phyloP scores from a whole-genome alignment of 1,140 invertebrate species.

The Olivierus martensii region DNA sequence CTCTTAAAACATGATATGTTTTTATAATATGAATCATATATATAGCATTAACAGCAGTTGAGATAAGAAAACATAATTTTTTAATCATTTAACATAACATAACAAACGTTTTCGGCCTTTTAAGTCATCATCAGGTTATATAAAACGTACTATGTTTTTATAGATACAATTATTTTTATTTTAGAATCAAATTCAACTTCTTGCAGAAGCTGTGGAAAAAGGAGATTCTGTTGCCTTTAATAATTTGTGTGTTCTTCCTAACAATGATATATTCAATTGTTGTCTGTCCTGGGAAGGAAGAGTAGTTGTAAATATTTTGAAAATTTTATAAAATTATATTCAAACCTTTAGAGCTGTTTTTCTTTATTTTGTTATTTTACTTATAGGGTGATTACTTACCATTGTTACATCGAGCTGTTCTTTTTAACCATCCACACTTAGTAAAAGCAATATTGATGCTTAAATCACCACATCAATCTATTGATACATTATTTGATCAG shows the following conservation, averaged over 20 bases:
- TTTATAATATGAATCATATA: too few species aligned
- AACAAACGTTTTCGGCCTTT: too few species aligned
- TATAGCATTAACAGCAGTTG: too few species aligned
- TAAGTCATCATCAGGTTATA: too few species aligned
- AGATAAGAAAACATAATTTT: too few species aligned
- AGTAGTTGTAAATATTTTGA: constrained; percentile 3
- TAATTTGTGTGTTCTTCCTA: background rate
- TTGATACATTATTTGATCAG: constrained; percentile 15
- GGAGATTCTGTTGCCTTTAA: background rate
- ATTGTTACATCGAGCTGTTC: constrained; percentile 8
- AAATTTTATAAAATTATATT: background rate
- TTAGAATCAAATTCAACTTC: background rate
- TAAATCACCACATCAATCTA: constrained; percentile 7
- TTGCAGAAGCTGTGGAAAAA: background rate
- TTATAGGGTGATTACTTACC: constrained; percentile 10
- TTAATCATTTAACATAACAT: too few species aligned
- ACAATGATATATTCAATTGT: background rate
- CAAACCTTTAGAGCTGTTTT: too few species aligned
- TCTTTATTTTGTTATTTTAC: background rate
- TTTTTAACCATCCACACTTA: constrained; percentile 1
- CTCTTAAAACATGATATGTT: too few species aligned
- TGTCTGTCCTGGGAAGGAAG: constrained; percentile 2
- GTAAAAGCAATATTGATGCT: constrained; percentile 2
- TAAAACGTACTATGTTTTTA: too few species aligned
- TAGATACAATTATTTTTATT: background rate